A percentile compares a stretch with the other conserved stretches of the same genome.
phyloP scores from a whole-genome alignment of 2,888 invertebrate genomes.

The Oasisia sp. region DNA sequence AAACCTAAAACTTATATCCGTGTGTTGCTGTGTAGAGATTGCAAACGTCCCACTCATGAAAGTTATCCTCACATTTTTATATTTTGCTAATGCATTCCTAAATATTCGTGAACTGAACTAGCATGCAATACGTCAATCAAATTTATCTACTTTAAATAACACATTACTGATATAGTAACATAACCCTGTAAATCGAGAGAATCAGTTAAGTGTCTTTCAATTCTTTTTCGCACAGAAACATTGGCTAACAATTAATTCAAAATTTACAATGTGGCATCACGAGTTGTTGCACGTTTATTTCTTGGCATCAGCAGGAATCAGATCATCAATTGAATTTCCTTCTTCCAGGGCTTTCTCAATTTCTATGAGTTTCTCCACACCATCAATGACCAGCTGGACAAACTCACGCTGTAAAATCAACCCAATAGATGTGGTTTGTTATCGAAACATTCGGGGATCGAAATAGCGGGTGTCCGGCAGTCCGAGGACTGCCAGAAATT shows the following conservation, averaged over 20 bases:
- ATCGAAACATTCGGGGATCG: too few relatives aligned
- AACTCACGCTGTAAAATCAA: slow-evolving; percentile 20
- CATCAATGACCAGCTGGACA: slow-evolving; percentile 27
- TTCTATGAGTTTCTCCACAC: slow-evolving; percentile 24
- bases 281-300: not conserved
- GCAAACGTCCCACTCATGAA: not conserved
- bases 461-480: too few relatives aligned
- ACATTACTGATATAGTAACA: not conserved
- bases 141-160: not conserved
- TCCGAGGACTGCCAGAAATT: too few relatives aligned
- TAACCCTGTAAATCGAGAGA: not conserved
- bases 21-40: not conserved
- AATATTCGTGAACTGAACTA: not conserved
- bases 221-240: not conserved
- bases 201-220: not conserved
- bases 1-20: not conserved
- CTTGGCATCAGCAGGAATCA: slow-evolving; percentile 23
- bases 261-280: not conserved
- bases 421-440: not conserved
- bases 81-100: not conserved
- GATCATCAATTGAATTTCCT: slow-evolving; percentile 26
- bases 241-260: not conserved
- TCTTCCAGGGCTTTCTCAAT: slow-evolving; percentile 24
- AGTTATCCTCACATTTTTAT: not conserved
- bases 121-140: not conserved